These are phyloP conservation scores for Platanista minor DNA, from an alignment of 2,113 vertebrate genomes.

Conservation along the genomic window DNA sequence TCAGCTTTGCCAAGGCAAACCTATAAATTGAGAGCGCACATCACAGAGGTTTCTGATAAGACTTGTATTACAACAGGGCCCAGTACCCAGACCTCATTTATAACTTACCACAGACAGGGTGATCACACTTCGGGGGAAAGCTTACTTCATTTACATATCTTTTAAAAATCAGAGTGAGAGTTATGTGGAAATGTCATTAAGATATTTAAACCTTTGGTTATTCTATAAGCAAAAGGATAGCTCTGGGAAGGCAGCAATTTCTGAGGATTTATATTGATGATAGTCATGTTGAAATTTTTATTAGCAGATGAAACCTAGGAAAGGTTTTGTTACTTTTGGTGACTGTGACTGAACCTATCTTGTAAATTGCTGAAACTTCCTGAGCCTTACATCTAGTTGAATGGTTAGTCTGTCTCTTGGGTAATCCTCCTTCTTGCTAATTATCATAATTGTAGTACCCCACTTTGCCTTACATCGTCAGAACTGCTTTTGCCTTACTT, in stretches of 20 bases:
- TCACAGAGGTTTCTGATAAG: conserved; percentile 7
- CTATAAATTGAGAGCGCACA: not conserved
- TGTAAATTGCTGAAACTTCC: not conserved
- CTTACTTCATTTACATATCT: not conserved
- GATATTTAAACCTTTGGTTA: not conserved
- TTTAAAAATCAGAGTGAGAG: not conserved
- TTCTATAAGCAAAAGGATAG: not conserved
- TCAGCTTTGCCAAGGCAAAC: conserved; percentile 17
- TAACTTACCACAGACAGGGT: not conserved
- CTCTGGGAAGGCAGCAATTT: not conserved
- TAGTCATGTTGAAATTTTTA: not conserved
- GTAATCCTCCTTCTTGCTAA: not conserved
- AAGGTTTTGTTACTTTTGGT: not conserved
- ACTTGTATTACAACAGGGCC: not conserved
- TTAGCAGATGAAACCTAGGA: not conserved
- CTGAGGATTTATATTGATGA: not conserved
- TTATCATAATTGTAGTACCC: not conserved
- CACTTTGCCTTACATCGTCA: not conserved
- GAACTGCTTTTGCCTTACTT: not conserved
- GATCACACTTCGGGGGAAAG: not conserved
- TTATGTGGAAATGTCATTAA: not conserved
- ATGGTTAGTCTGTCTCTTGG: not conserved
- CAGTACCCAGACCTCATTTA: not conserved
- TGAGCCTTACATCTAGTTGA: not conserved
- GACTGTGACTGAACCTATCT: not conserved